Evolutionary conservation across 2,797 vertebrate genomes (phyloP).

Genomic region (Urosaurus nigricauda): DNA sequence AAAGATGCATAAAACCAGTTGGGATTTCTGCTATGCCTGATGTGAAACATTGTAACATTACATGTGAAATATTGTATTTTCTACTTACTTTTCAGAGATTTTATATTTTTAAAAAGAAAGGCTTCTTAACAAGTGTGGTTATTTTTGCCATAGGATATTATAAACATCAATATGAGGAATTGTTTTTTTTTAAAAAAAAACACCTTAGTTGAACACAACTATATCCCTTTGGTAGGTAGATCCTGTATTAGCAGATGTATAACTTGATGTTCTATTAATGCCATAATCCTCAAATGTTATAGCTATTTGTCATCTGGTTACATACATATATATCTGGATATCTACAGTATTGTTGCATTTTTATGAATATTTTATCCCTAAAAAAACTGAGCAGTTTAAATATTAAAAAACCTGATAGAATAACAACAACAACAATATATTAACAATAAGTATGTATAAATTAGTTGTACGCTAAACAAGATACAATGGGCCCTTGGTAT

Average conservation of each 20-base stretch:
- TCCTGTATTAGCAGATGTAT: background rate
- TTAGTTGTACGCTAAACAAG: too few relatives aligned
- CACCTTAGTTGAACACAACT: background rate
- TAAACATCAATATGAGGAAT: background rate
- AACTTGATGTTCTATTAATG: background rate
- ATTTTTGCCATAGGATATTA: background rate
- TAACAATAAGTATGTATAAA: too few relatives aligned
- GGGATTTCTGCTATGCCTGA: background rate
- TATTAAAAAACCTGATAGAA: too few relatives aligned
- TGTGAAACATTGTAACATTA: background rate
- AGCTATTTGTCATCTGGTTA: background rate
- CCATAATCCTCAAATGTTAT: background rate
- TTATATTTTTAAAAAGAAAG: background rate
- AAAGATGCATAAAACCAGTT: conserved; percentile 15
- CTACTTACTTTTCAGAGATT: background rate
- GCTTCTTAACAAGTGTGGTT: background rate
- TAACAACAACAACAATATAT: too few relatives aligned
- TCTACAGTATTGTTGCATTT: too few relatives aligned
- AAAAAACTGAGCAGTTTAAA: too few relatives aligned
- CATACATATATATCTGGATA: too few relatives aligned
- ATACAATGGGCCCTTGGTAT: too few relatives aligned
- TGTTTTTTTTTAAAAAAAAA: too few relatives aligned
- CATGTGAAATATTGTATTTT: rapidly evolving
- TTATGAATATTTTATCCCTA: too few relatives aligned
- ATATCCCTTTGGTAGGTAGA: background rate